A percentile compares a stretch with the other conserved stretches of the same genome.
Conservation (phyloP, 2,113 vertebrate species). For the Pagrus major region DNA sequence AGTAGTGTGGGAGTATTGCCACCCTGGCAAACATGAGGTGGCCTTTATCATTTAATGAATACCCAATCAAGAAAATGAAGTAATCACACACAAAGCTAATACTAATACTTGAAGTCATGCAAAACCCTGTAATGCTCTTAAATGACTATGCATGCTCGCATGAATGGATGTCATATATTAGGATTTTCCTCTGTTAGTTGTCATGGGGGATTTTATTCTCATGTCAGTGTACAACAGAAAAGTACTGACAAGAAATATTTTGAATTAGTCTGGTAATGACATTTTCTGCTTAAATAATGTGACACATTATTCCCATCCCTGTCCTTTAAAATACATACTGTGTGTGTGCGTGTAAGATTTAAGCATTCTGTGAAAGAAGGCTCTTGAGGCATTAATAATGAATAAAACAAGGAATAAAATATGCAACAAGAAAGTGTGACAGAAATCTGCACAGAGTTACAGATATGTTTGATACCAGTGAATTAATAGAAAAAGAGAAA, state of each 20-base stretch:
- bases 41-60: slow-evolving; percentile 40
- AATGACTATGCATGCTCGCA: slow-evolving; percentile 24
- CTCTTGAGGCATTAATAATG: slow-evolving; percentile 64
- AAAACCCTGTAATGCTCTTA: slow-evolving; percentile 53
- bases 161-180: slow-evolving; percentile 45
- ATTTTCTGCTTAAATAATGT: slow-evolving; percentile 55
- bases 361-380: slow-evolving; percentile 36
- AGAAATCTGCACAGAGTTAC: slow-evolving; percentile 49
- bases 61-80: slow-evolving; percentile 27
- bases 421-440: slow-evolving; percentile 34
- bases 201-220: slow-evolving; percentile 46
- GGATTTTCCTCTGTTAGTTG: slow-evolving; percentile 36
- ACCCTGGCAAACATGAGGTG: slow-evolving; percentile 11
- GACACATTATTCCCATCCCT: slow-evolving; percentile 22
- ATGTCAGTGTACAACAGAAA: slow-evolving; percentile 28
- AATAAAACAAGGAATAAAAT: slow-evolving; percentile 60
- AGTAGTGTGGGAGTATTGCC: neutral
- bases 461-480: slow-evolving; percentile 61
- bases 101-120: slow-evolving; percentile 30
- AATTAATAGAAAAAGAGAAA: slow-evolving; percentile 50
- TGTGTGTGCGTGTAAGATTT: too few species aligned
- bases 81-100: slow-evolving; percentile 31
- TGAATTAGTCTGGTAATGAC: slow-evolving; percentile 39
- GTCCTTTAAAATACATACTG: slow-evolving; percentile 32
- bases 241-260: slow-evolving; percentile 56